Evolutionary conservation across 2,888 invertebrate genomes (phyloP).

Genomic region (Hydroisotoma schaefferi): DNA sequence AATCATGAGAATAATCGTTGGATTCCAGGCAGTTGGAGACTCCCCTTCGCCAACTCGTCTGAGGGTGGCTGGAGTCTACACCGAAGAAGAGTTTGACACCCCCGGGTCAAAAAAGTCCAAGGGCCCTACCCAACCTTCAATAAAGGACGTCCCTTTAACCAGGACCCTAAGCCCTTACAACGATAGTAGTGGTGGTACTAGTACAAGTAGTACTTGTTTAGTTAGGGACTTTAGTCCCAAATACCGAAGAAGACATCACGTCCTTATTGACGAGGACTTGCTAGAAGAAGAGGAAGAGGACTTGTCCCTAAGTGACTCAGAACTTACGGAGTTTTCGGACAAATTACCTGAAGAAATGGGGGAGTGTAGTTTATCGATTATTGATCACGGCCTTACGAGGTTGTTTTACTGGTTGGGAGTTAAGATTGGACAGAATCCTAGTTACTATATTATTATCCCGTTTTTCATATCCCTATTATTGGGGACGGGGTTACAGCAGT

Average conservation of each 20-base stretch:
- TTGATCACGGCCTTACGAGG: conserved; percentile 74
- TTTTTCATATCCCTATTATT: conserved; percentile 73
- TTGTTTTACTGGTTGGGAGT: conserved; percentile 77
- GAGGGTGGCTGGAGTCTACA: conserved; percentile 22
- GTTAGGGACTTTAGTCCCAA: not conserved
- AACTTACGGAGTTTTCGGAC: conserved; percentile 16
- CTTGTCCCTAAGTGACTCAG: conserved; percentile 4
- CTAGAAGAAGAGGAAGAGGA: conserved; percentile 11
- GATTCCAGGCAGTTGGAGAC: conserved; percentile 41
- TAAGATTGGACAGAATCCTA: conserved; percentile 74
- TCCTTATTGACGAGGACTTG: conserved; percentile 27
- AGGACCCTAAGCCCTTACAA: conserved; percentile 1
- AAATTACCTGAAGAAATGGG: conserved; percentile 29
- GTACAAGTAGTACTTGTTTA: conserved; percentile 6
- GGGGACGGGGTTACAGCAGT: conserved; percentile 80
- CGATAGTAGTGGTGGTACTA: conserved; percentile 7
- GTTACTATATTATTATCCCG: conserved; percentile 85
- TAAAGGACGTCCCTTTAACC: not conserved
- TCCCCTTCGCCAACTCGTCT: conserved; percentile 18
- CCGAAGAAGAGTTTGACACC: conserved; percentile 2
- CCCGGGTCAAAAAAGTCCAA: not conserved
- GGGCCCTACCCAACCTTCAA: not conserved
- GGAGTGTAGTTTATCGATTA: conserved; percentile 44
- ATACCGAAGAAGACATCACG: conserved; percentile 20
- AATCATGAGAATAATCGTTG: conserved; percentile 48